These are phyloP conservation scores for Drosophila meridiana DNA, from an alignment of 2,888 invertebrate genomes.

Conservation along the genomic window DNA sequence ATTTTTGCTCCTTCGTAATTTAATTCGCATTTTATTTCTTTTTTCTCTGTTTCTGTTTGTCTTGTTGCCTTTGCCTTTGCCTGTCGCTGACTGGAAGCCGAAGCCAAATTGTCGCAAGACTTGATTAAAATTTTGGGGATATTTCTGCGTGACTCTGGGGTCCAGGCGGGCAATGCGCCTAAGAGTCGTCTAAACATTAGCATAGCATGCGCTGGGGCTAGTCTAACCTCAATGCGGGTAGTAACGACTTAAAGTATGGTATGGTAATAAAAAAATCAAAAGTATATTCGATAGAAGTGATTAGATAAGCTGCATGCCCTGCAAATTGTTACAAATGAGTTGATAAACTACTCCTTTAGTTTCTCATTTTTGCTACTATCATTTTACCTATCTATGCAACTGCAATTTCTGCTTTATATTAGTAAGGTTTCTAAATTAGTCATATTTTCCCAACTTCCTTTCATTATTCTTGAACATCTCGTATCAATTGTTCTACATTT, in stretches of 20 bases:
- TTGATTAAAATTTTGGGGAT: constrained; percentile 56
- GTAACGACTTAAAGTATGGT: background rate
- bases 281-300: background rate
- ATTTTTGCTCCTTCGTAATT: constrained; percentile 28
- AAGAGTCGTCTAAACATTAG: constrained; percentile 37
- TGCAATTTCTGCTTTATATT: no score
- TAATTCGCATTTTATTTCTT: constrained; percentile 12
- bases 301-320: background rate
- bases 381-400: background rate
- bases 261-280: background rate
- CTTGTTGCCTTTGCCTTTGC: constrained; percentile 18
- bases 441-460: no score
- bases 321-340: background rate
- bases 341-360: background rate
- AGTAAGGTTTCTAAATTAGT: no score
- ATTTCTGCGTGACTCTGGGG: constrained; percentile 18
- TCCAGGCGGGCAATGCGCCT: constrained; percentile 27
- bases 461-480: no score
- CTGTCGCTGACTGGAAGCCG: constrained; percentile 16
- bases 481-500: no score
- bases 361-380: background rate
- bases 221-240: background rate
- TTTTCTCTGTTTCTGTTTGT: constrained; percentile 18
- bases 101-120: constrained; percentile 53
- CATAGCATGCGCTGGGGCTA: constrained; percentile 17